These are phyloP conservation scores for Ceyx melanurus DNA, from an alignment of 2,113 vertebrate genomes.

Conservation along the genomic window DNA sequence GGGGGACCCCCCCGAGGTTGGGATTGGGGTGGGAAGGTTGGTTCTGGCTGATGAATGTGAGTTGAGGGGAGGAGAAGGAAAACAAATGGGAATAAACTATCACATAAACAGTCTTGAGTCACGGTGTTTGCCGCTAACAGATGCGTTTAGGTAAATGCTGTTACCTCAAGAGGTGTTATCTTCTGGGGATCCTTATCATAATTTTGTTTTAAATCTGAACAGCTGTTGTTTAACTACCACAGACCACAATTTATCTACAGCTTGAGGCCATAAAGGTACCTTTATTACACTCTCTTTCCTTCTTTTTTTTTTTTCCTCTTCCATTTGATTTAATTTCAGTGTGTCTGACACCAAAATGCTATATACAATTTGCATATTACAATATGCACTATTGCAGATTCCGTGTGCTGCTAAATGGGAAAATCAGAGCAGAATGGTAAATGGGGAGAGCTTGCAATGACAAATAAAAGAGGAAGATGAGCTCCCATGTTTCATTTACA, in stretches of 20 bases:
- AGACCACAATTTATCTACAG: slow-evolving; percentile 91
- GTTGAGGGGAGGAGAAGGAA: neutral
- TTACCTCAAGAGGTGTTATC: slow-evolving; percentile 83
- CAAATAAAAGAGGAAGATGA: slow-evolving; percentile 65
- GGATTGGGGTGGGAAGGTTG: neutral
- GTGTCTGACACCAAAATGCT: slow-evolving; percentile 74
- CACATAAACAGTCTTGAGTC: slow-evolving; percentile 64
- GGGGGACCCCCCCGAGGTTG: neutral
- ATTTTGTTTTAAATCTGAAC: slow-evolving; percentile 93
- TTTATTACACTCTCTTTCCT: slow-evolving; percentile 77
- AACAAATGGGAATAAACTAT: slow-evolving; percentile 64
- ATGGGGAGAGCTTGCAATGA: slow-evolving; percentile 58
- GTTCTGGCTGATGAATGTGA: neutral
- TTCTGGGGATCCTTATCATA: slow-evolving; percentile 89
- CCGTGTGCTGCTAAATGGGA: slow-evolving; percentile 64
- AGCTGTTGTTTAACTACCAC: slow-evolving; percentile 95
- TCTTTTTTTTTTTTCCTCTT: slow-evolving; percentile 64
- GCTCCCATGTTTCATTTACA: slow-evolving; percentile 67
- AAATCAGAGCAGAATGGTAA: slow-evolving; percentile 68
- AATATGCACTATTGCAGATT: slow-evolving; percentile 71
- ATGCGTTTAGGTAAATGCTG: slow-evolving; percentile 84
- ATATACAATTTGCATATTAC: slow-evolving; percentile 79
- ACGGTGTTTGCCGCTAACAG: slow-evolving; percentile 71
- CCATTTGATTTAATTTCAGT: slow-evolving; percentile 83
- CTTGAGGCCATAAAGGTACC: slow-evolving; percentile 85